These are phyloP conservation scores for Diorhabda sublineata DNA, from an alignment of 1,140 invertebrate genomes.

Conservation along the genomic window DNA sequence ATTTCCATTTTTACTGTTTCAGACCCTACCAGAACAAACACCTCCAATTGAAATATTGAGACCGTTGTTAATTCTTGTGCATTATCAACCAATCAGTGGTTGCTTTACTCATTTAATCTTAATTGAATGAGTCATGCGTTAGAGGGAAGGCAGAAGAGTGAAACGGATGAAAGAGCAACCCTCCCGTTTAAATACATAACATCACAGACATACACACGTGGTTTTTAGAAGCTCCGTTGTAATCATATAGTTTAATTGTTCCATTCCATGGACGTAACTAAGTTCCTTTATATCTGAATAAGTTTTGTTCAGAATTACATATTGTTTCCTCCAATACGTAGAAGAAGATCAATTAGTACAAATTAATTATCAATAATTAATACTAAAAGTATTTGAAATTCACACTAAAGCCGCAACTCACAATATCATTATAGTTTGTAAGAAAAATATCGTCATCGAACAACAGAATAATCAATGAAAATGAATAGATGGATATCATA, in stretches of 20 bases:
- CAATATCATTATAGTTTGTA: constrained; percentile 4
- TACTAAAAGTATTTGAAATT: constrained; percentile 8
- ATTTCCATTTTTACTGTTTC: no score
- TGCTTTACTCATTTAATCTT: constrained; percentile 19
- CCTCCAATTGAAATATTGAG: background rate
- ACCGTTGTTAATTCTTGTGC: constrained; percentile 14
- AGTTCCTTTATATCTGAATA: no score
- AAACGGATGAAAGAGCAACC: constrained; percentile 23
- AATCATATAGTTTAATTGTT: background rate
- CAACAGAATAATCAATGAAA: constrained; percentile 24
- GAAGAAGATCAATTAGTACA: no score
- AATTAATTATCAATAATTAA: background rate
- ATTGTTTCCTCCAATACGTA: no score
- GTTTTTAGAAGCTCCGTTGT: constrained; percentile 6
- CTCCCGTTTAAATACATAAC: constrained; percentile 19
- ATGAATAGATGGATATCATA: constrained; percentile 25
- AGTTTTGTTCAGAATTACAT: no score
- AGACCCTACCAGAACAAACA: no score
- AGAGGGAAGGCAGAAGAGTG: constrained; percentile 3
- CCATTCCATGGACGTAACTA: background rate
- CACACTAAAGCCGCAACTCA: constrained; percentile 11
- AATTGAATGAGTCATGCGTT: constrained; percentile 30
- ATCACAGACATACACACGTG: constrained; percentile 23
- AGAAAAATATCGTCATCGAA: constrained; percentile 10
- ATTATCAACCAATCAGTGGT: constrained; percentile 30